Evolutionary conservation across 2,888 invertebrate species (phyloP).

Genomic region (Gastracanthus pulcherrimus): DNA sequence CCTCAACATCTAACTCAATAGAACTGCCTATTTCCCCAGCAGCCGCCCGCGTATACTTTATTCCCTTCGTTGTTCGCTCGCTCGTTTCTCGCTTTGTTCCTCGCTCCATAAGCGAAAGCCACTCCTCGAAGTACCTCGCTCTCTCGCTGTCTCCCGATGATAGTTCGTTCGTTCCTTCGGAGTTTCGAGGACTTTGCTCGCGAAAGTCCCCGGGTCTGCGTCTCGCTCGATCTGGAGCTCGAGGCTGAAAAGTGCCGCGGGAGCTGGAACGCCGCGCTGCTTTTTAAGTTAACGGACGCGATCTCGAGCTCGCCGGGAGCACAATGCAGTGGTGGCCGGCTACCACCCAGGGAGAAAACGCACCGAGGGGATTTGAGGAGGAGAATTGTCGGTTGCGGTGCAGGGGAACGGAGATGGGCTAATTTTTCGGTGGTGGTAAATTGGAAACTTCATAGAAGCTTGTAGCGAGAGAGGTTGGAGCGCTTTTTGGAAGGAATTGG

Average conservation of each 20-base stretch:
- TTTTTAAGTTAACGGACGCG: slow-evolving; percentile 42
- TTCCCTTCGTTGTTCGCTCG: slow-evolving; percentile 29
- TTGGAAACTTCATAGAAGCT: neutral
- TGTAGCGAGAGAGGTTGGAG: neutral
- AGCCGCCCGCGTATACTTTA: slow-evolving; percentile 11
- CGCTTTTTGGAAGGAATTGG: no score
- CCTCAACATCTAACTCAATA: no score
- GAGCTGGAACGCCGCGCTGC: slow-evolving; percentile 6
- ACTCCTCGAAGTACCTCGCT: neutral
- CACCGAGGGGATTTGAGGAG: neutral
- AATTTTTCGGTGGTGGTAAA: neutral
- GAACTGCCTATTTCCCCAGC: neutral
- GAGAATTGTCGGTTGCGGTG: neutral
- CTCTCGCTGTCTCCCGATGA: neutral
- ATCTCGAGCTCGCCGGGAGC: no score
- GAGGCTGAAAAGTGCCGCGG: slow-evolving; percentile 23
- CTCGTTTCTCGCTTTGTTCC: slow-evolving; percentile 32
- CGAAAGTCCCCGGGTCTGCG: neutral
- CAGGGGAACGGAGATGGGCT: neutral
- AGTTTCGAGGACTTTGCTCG: slow-evolving; percentile 43
- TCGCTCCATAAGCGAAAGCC: neutral
- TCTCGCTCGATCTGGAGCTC: neutral
- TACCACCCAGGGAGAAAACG: neutral
- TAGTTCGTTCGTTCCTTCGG: slow-evolving; percentile 25
- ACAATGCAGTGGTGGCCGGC: neutral